Conservation (phyloP, 2,113 vertebrate species). For the Oreochromis spilurus region DNA sequence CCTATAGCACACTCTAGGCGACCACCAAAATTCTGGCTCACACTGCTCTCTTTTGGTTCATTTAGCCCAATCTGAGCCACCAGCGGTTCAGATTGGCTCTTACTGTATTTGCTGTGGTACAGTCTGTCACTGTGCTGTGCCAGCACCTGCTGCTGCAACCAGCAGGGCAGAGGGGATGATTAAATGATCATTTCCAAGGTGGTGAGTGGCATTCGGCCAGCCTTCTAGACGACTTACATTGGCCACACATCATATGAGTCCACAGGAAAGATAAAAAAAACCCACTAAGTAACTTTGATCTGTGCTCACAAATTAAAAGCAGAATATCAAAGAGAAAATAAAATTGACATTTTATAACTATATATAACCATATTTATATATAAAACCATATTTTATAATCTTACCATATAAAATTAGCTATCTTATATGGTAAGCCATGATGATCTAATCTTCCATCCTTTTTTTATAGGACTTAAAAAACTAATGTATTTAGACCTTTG, state of each 20-base stretch:
- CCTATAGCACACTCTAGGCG: neutral
- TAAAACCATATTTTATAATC: neutral
- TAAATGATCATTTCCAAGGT: constrained; percentile 48
- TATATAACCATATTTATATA: neutral
- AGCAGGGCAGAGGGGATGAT: constrained; percentile 42
- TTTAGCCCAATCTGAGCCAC: neutral
- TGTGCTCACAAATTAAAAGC: neutral
- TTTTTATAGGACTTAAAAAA: neutral
- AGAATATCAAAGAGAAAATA: neutral
- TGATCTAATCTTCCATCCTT: neutral
- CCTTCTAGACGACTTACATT: constrained; percentile 11
- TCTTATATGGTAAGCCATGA: neutral
- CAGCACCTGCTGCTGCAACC: constrained; percentile 41
- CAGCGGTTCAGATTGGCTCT: neutral
- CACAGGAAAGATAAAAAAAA: neutral
- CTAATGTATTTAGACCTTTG: neutral
- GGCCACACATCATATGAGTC: neutral
- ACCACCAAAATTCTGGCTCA: neutral
- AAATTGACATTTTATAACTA: neutral
- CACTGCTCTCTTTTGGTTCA: neutral
- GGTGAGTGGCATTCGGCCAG: constrained; percentile 23
- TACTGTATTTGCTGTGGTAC: neutral
- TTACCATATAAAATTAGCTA: neutral
- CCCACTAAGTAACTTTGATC: neutral
- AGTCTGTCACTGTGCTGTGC: constrained; percentile 20